Evolutionary conservation across 1,140 invertebrate species (phyloP).

Genomic region (Cyrtorhinus lividipennis): DNA sequence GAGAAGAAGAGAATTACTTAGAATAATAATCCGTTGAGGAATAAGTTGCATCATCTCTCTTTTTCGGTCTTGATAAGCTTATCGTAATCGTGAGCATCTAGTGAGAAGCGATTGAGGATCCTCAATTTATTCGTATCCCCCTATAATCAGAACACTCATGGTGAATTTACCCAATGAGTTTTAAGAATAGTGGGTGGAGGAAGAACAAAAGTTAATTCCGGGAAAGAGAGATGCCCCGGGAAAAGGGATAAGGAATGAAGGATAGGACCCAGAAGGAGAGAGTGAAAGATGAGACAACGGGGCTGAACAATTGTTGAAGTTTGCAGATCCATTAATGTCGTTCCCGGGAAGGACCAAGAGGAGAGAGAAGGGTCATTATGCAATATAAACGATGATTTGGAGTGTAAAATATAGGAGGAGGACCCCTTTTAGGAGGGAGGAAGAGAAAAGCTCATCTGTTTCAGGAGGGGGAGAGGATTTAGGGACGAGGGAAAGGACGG

Average conservation of each 20-base stretch:
- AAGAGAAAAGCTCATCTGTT: conserved; percentile 10
- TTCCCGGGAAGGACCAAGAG: neutral
- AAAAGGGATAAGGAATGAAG: conserved; percentile 1
- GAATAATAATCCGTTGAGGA: no score
- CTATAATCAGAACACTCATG: no score
- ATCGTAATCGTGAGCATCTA: no score
- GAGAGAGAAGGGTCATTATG: conserved; percentile 16
- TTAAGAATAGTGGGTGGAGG: neutral
- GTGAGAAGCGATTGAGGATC: no score
- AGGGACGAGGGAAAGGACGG: neutral
- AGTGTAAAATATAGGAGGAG: conserved; percentile 3
- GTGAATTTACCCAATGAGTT: no score
- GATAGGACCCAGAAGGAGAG: neutral
- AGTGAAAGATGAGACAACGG: neutral
- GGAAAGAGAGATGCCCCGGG: neutral
- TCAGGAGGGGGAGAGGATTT: conserved; percentile 11
- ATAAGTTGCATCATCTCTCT: no score
- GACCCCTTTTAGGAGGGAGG: neutral
- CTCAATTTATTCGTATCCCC: no score
- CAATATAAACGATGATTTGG: conserved; percentile 19
- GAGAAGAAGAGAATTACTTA: no score
- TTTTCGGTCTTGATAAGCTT: no score
- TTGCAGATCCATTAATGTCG: conserved; percentile 15
- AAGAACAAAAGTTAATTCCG: neutral
- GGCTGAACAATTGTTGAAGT: conserved; percentile 11